A percentile compares a stretch with the other conserved stretches of the same genome.
These are phyloP conservation scores for Alaudala cheleensis DNA, from an alignment of 2,113 vertebrate genomes.

Conservation along the genomic window DNA sequence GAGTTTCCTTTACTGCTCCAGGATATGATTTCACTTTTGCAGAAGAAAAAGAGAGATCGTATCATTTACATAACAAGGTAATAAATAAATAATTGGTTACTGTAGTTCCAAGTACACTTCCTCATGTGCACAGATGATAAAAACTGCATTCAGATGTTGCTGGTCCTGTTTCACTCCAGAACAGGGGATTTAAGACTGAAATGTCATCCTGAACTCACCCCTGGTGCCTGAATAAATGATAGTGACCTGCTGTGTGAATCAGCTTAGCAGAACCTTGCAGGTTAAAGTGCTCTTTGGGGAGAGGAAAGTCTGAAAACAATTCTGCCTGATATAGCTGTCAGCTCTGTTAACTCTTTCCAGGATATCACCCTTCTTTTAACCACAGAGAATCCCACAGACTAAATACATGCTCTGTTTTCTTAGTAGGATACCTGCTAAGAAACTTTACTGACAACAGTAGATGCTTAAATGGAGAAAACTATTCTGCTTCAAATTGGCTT, in stretches of 20 bases:
- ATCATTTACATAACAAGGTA: conserved; percentile 63
- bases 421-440: background rate
- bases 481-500: background rate
- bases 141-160: conserved; percentile 54
- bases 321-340: conserved; percentile 49
- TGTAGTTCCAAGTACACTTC: conserved; percentile 48
- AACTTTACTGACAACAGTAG: background rate
- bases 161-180: conserved; percentile 19
- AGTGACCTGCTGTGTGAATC: conserved; percentile 49
- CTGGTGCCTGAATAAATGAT: conserved; percentile 35
- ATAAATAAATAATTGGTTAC: conserved; percentile 70
- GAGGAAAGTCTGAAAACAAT: conserved; percentile 40
- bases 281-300: conserved; percentile 49
- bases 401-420: background rate
- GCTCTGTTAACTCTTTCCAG: conserved; percentile 45
- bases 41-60: conserved; percentile 60
- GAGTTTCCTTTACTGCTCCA: conserved; percentile 53
- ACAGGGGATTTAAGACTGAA: conserved; percentile 29
- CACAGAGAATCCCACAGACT: background rate
- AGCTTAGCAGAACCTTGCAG: conserved; percentile 45
- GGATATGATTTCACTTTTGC: conserved; percentile 70
- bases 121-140: conserved; percentile 44
- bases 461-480: background rate
- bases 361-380: background rate
- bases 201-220: conserved; percentile 40